These are phyloP conservation scores for Coilia nasus DNA, from an alignment of 2,797 vertebrate species.

Conservation along the genomic window DNA sequence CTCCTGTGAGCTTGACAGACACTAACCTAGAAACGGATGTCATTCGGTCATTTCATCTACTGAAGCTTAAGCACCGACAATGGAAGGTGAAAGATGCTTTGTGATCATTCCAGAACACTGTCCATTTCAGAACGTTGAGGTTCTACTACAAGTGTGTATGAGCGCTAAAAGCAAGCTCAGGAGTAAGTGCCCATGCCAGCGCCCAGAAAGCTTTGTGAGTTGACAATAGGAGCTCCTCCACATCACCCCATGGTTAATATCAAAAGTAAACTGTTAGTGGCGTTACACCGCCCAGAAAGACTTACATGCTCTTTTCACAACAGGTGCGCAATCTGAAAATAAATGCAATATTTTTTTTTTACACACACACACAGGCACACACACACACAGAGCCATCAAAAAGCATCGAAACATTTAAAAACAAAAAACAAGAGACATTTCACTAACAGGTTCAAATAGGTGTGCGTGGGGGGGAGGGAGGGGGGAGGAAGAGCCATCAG, in stretches of 20 bases:
- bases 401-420: not conserved
- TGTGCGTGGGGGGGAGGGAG: not conserved
- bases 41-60: not conserved
- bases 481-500: not conserved
- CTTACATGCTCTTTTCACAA: conserved; percentile 88
- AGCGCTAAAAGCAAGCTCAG: not conserved
- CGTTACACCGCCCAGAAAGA: conserved; percentile 68
- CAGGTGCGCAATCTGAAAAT: conserved; percentile 86
- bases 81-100: not conserved
- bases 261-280: conserved; percentile 59
- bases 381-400: not conserved
- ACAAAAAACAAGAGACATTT: conserved; percentile 1
- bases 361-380: not conserved
- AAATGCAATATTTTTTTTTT: conserved; percentile 62
- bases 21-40: not conserved
- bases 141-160: not conserved
- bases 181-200: not conserved
- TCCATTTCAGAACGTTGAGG: not conserved
- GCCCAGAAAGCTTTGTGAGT: not conserved
- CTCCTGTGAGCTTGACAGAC: not conserved
- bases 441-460: not conserved
- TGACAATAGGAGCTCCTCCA: not conserved
- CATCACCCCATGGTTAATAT: conserved; percentile 49
- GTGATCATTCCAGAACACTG: not conserved
- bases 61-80: not conserved